Evolutionary conservation across 2,888 invertebrate species (phyloP), one percentile per base, ranked within the genome.

Genomic region (Nasonia oneida): DNA sequence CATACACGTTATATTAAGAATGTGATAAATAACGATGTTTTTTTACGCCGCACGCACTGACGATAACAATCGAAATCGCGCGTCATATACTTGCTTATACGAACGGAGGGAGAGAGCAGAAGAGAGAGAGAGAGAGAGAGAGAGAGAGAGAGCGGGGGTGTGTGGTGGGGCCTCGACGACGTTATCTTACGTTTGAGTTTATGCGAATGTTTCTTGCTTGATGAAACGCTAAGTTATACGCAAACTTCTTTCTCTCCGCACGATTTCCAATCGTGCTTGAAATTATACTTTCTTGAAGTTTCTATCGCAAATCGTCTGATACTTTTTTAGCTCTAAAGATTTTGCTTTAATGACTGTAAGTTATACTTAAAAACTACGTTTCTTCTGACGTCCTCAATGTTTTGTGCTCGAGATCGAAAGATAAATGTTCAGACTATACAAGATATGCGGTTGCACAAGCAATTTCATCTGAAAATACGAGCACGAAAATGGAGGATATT

Each of bases 61-160:
- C 71, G 85, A 85, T 85, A 77, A n/a, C 57, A 81, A 85, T 85
- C 85, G 80, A 85, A 85, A 78, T 81, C 61, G 77, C 73, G 77
- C 81, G 77, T 77, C 71, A 81, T 78, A 57, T 76, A 76, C 14
- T 6, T 29, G 14, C 57, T 10, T 14, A 50, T 50, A 10, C 12
- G 39, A 23, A 74, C n/a, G 64, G 47, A 67, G 6, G 47, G 42
- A 50, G 61, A 71, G 23, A 61, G 47, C 29, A 29, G 29, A 29
- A 64, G 29, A 29, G 39, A 67, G 57, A 6, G 8, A 61, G 23
- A 29, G 29, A 29, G 29, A 29, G 29, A 61, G 47, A 64, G 29
- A 29, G 39, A 67, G 57, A 6, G 8, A 61, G 18, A 39, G n/a
- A 18, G 39, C n/a, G 71, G 74, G 76, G 33, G 33, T 18, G 61